These are phyloP conservation scores for Andrena hattorfiana DNA, from an alignment of 2,888 invertebrate species.

Conservation along the genomic window DNA sequence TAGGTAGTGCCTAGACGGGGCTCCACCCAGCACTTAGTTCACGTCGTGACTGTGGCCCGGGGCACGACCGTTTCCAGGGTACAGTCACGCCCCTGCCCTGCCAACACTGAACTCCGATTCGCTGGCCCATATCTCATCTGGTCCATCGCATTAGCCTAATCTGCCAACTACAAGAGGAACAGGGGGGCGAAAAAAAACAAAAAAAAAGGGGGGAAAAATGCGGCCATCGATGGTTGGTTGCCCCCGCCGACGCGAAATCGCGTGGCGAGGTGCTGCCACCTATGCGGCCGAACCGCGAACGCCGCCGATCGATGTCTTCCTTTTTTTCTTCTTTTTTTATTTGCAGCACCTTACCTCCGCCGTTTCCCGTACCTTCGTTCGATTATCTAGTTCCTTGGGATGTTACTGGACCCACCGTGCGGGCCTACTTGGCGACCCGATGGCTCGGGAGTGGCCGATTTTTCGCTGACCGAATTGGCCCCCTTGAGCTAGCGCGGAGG, in stretches of 20 bases:
- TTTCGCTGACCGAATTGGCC: not conserved
- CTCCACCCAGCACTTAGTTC: constrained; percentile 87
- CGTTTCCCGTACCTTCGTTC: constrained; percentile 18
- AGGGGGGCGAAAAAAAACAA: constrained; percentile 58
- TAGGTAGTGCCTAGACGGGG: constrained; percentile 85
- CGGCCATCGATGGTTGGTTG: constrained; percentile 83
- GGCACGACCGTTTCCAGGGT: constrained; percentile 88
- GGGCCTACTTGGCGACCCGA: constrained; percentile 5
- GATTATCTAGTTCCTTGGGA: constrained; percentile 20
- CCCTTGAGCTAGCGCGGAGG: not conserved
- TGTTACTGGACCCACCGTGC: constrained; percentile 13
- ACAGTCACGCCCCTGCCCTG: constrained; percentile 86
- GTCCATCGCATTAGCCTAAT: constrained; percentile 85
- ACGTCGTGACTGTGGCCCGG: constrained; percentile 85
- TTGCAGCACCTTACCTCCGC: constrained; percentile 19
- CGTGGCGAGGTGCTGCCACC: constrained; percentile 83
- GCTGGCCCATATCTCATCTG: constrained; percentile 84
- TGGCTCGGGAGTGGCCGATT: constrained; percentile 1
- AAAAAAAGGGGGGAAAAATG: constrained; percentile 76
- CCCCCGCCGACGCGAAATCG: constrained; percentile 75
- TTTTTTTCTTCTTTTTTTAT: constrained; percentile 31
- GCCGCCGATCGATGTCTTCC: constrained; percentile 80
- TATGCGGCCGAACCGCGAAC: constrained; percentile 76
- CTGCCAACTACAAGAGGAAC: constrained; percentile 73
- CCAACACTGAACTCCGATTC: constrained; percentile 85